phyloP scores from a whole-genome alignment of 2,888 invertebrate species.

The Sipha maydis region DNA sequence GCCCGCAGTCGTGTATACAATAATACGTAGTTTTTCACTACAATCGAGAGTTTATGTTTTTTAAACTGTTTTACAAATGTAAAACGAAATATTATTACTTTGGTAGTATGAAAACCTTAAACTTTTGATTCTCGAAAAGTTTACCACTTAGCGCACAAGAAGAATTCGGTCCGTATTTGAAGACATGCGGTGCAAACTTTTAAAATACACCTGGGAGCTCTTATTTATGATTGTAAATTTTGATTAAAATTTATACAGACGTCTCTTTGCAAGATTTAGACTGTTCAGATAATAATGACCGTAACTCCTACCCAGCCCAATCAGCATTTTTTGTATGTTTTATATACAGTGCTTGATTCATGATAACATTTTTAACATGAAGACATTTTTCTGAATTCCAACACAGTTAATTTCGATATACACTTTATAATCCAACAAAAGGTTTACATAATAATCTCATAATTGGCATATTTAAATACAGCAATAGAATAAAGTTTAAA shows the following conservation, averaged over 20 bases:
- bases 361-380: not conserved
- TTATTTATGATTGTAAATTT: not conserved
- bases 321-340: not conserved
- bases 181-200: not conserved
- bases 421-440: not conserved
- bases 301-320: not conserved
- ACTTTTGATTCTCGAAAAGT: conserved; percentile 26
- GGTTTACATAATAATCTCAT: not conserved
- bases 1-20: not conserved
- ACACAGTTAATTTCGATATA: too few species aligned
- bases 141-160: conserved; percentile 25
- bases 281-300: too few species aligned
- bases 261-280: too few species aligned
- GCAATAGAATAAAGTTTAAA: not conserved
- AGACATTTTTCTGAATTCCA: not conserved
- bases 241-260: not conserved
- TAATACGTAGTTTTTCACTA: not conserved
- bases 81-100: conserved; percentile 26
- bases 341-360: not conserved
- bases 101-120: not conserved
- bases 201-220: not conserved
- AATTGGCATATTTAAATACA: not conserved
- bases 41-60: not conserved
- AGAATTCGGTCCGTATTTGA: not conserved
- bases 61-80: conserved; percentile 6